Conservation (phyloP, 92 coral and sea anemone species). For the Porites evermanni region DNA sequence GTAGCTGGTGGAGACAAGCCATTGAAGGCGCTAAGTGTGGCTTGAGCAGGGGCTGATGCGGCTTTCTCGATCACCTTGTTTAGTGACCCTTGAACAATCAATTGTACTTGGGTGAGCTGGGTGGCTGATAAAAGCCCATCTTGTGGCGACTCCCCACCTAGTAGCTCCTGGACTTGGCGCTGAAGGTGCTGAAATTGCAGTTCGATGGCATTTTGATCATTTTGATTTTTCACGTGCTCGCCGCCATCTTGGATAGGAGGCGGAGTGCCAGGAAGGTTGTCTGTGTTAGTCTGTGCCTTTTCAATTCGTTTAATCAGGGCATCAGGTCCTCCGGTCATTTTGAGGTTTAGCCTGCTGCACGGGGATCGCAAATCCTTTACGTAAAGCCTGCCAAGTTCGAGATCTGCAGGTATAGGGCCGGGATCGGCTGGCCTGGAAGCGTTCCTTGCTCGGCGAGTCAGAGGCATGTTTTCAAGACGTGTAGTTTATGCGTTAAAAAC, state of each 20-base stretch:
- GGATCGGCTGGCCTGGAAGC: background rate
- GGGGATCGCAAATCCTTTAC: background rate
- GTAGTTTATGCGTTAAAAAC: background rate
- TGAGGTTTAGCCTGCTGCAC: conserved; percentile 8
- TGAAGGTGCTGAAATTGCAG: background rate
- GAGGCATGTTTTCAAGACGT: background rate
- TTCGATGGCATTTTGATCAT: conserved; percentile 2
- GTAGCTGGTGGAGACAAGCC: background rate
- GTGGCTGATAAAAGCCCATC: conserved; percentile 11
- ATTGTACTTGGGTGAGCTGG: background rate
- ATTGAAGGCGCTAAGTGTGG: background rate
- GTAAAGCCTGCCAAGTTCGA: background rate
- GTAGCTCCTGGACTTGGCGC: background rate
- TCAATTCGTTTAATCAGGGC: conserved; percentile 18
- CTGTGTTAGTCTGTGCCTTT: background rate
- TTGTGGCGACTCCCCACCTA: background rate
- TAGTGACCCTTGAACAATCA: background rate
- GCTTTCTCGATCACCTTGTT: background rate
- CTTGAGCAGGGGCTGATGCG: background rate
- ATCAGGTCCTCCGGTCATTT: conserved; percentile 8
- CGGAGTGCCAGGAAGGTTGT: background rate
- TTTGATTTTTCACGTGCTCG: background rate
- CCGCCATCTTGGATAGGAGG: too few species aligned
- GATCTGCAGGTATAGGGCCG: background rate
- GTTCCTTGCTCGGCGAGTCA: background rate